Percentiles rank a stretch among this genome's conserved stretches.
Conservation (phyloP, 1,140 invertebrate species). For the Drosophila novamexicana region DNA sequence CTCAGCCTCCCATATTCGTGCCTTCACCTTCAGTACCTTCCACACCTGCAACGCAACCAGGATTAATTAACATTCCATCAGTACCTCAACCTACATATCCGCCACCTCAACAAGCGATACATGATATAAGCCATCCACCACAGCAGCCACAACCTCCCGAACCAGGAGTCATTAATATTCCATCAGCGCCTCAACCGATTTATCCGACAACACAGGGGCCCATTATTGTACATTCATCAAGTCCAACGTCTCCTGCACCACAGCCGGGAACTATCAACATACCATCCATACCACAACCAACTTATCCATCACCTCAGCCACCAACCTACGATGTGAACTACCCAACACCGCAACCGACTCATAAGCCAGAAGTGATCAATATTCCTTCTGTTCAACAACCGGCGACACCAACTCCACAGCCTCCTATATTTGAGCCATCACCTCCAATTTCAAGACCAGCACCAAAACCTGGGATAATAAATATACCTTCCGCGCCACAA, state of each 20-base stretch:
- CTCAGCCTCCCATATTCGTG: slow-evolving; percentile 83
- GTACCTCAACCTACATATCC: slow-evolving; percentile 83
- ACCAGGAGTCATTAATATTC: slow-evolving; percentile 51
- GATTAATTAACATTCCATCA: slow-evolving; percentile 45
- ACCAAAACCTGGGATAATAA: slow-evolving; percentile 34
- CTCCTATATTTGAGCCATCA: slow-evolving; percentile 27
- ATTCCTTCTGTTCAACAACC: slow-evolving; percentile 40
- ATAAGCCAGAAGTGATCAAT: slow-evolving; percentile 88
- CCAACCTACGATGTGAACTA: slow-evolving; percentile 24
- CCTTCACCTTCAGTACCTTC: slow-evolving; percentile 86
- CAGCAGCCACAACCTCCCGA: not conserved
- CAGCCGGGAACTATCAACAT: slow-evolving; percentile 50
- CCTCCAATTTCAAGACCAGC: slow-evolving; percentile 12
- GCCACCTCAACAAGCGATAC: slow-evolving; percentile 89
- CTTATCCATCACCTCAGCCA: slow-evolving; percentile 21
- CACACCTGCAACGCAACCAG: slow-evolving; percentile 78
- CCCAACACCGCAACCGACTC: slow-evolving; percentile 10
- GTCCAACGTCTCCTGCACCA: slow-evolving; percentile 13
- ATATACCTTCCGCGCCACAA: slow-evolving; percentile 34
- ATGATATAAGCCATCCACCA: slow-evolving; percentile 85
- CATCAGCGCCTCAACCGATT: slow-evolving; percentile 6
- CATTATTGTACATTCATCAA: not conserved
- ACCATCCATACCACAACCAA: slow-evolving; percentile 42
- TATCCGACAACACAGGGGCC: slow-evolving; percentile 2
- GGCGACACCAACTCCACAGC: slow-evolving; percentile 10